These are phyloP conservation scores for Cherax quadricarinatus DNA, from an alignment of 1,140 invertebrate species.

Conservation along the genomic window DNA sequence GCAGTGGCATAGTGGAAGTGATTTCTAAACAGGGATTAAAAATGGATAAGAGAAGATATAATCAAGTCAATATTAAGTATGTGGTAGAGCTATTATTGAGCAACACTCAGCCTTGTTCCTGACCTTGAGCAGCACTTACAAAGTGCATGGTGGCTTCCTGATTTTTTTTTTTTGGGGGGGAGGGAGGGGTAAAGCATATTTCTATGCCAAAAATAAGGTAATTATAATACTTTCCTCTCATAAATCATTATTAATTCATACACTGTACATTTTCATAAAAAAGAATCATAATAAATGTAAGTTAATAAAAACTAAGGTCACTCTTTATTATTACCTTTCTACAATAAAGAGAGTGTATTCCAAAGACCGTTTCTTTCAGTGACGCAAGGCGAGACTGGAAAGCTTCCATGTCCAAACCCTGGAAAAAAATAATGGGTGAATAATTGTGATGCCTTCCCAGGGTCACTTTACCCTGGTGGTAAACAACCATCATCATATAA, in stretches of 20 bases:
- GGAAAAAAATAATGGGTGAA: slow-evolving; percentile 35
- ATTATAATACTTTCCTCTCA: not conserved
- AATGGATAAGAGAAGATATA: too few species aligned
- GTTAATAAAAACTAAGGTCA: not conserved
- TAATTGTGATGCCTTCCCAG: too few species aligned
- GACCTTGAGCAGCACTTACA: too few species aligned
- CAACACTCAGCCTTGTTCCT: too few species aligned
- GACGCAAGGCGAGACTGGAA: slow-evolving; percentile 73
- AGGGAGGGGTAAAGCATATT: not conserved
- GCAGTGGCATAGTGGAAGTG: too few species aligned
- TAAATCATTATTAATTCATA: not conserved
- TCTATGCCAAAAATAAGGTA: not conserved
- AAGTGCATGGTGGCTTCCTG: too few species aligned
- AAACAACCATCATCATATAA: too few species aligned
- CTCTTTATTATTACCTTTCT: slow-evolving; percentile 40
- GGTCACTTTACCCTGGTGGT: too few species aligned
- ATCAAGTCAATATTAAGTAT: too few species aligned
- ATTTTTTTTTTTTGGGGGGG: too few species aligned
- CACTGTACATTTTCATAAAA: not conserved
- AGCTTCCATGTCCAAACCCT: slow-evolving; percentile 78
- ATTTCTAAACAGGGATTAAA: too few species aligned
- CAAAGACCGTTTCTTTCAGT: slow-evolving; percentile 67
- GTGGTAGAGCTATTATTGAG: too few species aligned
- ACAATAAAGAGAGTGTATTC: slow-evolving; percentile 67
- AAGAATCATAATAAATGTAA: not conserved